Percentiles rank a stretch among this genome's conserved stretches.
Conservation (phyloP, 2,113 vertebrate species). For the Aspidoscelis tigris region DNA sequence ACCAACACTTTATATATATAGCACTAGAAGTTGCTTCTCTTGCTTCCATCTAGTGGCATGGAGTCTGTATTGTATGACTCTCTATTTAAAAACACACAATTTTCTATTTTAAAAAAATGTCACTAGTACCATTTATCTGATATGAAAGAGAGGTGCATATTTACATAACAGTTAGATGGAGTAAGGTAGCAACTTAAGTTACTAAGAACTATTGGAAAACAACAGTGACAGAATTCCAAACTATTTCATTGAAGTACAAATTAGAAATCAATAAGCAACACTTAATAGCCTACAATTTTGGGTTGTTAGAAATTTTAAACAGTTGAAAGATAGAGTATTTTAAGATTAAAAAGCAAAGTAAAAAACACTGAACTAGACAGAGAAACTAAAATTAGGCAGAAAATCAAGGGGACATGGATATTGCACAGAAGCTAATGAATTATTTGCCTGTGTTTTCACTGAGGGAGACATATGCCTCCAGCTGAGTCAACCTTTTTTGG, state of each 20-base stretch:
- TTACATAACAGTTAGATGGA: too few species aligned
- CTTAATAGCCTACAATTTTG: background rate
- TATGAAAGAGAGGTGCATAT: background rate
- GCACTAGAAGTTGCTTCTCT: background rate
- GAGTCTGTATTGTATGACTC: background rate
- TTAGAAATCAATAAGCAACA: background rate
- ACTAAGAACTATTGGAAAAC: background rate
- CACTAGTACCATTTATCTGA: background rate
- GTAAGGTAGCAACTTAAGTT: background rate
- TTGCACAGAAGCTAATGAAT: too few species aligned
- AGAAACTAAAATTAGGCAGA: background rate
- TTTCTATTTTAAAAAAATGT: background rate
- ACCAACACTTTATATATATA: background rate
- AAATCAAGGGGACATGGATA: background rate
- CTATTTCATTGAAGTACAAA: background rate
- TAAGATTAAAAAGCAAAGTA: background rate
- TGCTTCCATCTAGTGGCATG: constrained; percentile 18
- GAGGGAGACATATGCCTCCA: too few species aligned
- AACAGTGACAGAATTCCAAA: background rate
- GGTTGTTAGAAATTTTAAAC: background rate
- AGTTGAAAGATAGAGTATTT: background rate
- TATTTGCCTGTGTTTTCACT: too few species aligned
- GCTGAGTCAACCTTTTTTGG: too few species aligned
- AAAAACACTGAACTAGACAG: background rate
- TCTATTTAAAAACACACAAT: background rate